Conservation (phyloP, 2,113 vertebrate genomes). For the Hyperopisus bebe region DNA sequence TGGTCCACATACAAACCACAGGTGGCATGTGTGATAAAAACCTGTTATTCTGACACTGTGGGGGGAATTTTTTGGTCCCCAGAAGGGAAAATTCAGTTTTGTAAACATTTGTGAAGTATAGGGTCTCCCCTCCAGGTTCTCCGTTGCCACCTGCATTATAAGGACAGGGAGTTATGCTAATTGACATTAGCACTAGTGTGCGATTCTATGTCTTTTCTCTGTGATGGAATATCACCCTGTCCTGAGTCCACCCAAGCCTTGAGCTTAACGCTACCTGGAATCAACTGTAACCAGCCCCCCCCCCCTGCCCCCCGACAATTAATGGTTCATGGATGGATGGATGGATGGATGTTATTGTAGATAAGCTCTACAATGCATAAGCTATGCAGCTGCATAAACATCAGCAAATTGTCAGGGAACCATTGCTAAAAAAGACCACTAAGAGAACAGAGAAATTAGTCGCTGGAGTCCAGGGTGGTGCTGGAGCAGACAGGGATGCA, state of each 20-base stretch:
- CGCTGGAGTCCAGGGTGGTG: neutral
- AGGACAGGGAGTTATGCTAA: neutral
- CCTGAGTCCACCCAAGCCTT: neutral
- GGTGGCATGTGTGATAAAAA: neutral
- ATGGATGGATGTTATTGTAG: neutral
- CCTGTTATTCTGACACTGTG: no score
- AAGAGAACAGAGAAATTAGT: neutral
- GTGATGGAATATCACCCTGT: neutral
- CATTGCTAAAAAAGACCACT: constrained; percentile 1
- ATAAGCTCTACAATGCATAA: neutral
- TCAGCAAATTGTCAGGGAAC: neutral
- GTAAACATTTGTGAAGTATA: neutral
- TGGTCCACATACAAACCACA: neutral
- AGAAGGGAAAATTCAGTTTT: no score
- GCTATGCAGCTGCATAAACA: neutral
- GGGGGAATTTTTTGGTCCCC: no score
- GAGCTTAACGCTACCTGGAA: neutral
- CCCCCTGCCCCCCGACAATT: neutral
- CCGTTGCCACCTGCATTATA: neutral
- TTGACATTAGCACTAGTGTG: neutral
- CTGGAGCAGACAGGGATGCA: neutral
- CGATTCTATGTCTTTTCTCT: neutral
- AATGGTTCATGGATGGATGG: neutral
- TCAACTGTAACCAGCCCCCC: neutral
- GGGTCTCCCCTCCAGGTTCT: neutral